Base-by-base conservation (phyloP, 2,797 vertebrate species). In the Coendou prehensilis region DNA sequence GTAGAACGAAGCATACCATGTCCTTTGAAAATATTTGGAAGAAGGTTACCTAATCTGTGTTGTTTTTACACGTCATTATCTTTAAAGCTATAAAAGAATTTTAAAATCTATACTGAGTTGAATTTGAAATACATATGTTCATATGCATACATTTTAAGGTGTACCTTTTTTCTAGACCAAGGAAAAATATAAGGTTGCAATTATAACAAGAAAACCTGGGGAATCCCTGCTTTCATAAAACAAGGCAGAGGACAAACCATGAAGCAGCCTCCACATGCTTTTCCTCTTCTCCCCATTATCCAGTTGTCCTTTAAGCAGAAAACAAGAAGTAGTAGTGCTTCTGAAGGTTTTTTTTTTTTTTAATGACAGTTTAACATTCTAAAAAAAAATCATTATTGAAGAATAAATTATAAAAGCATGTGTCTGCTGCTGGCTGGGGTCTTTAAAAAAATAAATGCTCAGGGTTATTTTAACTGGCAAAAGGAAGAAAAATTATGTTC, bases 381-480 rank as follows among this genome's bases (percentile, higher is more conserved):
- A 67, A 87, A 93, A 95, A 95, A 79, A 93, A 93, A 86, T 94
- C 91, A 90, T 95, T 91, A 96, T 33, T 64, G 87, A 92, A 93
- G 94, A 97, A 84, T 57, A 97, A 88, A 97, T 93, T 96, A 61
- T 59, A 89, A 80, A 94, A 87, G 59, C 67, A 85, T 63, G 92
- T 96, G 75, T 97, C 96, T 96, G 95, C 69, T 84, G 82, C 93
- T 92, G 84, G 50, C 90, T 87, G n/a, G 79, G 90, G 57, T 95
- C 92, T 96, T 96, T 89, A 88, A 93, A 92, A 96, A 96, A 92
- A 89, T 47, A 92, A 78, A 94, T 95, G 90, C 94, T 96, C 94
- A 98, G 96, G 88, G 91, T 96, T 97, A 95, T 98, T 96, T 97
- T 95, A 93, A 95, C 93, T 57, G 73, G 80, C 56, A 91, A 96